Conservation (phyloP, 37 sponge, comb jelly and placozoan species). For the Hormiphora californensis region DNA sequence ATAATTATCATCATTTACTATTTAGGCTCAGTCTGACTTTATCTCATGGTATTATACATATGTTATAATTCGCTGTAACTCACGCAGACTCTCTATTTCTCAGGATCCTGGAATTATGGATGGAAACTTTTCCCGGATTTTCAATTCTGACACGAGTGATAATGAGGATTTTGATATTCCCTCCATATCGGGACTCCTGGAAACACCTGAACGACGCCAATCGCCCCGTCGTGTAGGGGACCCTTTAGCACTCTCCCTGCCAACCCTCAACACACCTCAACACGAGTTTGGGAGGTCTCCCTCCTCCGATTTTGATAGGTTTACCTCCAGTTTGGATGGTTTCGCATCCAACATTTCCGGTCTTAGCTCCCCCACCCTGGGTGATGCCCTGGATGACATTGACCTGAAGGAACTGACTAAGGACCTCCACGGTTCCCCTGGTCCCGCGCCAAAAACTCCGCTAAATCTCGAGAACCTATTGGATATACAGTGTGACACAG, state of each 20-base stretch:
- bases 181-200: too few relatives aligned
- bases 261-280: conserved; percentile 12
- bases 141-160: conserved; percentile 39
- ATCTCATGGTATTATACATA: too few relatives aligned
- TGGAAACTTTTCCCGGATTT: conserved; percentile 28
- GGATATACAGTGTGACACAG: conserved; percentile 6
- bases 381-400: not conserved
- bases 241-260: conserved; percentile 2
- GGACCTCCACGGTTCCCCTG: not conserved
- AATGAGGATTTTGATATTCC: not conserved
- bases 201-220: too few relatives aligned
- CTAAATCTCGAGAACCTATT: conserved; percentile 40
- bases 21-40: too few relatives aligned
- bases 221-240: conserved; percentile 15
- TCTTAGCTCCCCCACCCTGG: not conserved
- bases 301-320: conserved; percentile 47
- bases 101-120: too few relatives aligned
- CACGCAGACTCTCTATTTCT: too few relatives aligned
- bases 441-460: conserved; percentile 19
- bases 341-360: not conserved
- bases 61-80: too few relatives aligned
- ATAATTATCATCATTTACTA: too few relatives aligned
- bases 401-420: not conserved
- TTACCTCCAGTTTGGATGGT: not conserved
- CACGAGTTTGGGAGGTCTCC: not conserved